phyloP scores from a whole-genome alignment of 2,797 vertebrate species.

The Oreonectes daqikongensis region DNA sequence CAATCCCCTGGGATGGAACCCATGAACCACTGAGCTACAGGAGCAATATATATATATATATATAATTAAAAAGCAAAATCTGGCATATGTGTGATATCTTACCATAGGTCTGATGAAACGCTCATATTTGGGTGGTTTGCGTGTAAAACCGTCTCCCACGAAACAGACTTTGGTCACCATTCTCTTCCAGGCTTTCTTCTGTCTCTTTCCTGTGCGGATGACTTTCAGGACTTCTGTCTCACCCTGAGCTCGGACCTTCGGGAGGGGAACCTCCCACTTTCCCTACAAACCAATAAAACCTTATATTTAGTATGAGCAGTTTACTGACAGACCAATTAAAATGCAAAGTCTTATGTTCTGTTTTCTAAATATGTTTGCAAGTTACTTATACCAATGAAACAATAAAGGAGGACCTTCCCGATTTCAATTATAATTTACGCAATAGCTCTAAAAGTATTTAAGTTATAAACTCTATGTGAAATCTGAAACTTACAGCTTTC shows the following conservation, averaged over 20 bases:
- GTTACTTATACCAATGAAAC: no score
- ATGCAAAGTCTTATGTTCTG: no score
- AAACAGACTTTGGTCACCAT: conserved; percentile 99
- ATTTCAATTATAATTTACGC: background rate
- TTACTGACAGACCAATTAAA: background rate
- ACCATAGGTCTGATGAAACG: conserved; percentile 99
- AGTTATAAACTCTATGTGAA: background rate
- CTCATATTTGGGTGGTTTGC: conserved; percentile 97
- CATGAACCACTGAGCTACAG: no score
- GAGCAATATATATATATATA: no score
- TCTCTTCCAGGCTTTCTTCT: conserved; percentile 98
- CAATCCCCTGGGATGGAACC: no score
- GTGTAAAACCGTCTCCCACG: conserved; percentile 95
- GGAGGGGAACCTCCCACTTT: conserved; percentile 98
- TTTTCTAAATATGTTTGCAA: no score
- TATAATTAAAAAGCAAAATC: background rate
- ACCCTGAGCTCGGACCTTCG: conserved; percentile 96
- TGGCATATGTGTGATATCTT: conserved; percentile 58
- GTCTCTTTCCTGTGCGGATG: conserved; percentile 93
- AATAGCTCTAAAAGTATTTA: no score
- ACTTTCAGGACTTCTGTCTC: conserved; percentile 98
- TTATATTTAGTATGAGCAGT: background rate
- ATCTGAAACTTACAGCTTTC: conserved; percentile 87
- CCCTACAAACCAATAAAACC: conserved; percentile 73
- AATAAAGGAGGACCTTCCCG: background rate